Evolutionary conservation across 2,113 vertebrate species (phyloP).

Genomic region (Channa argus): DNA sequence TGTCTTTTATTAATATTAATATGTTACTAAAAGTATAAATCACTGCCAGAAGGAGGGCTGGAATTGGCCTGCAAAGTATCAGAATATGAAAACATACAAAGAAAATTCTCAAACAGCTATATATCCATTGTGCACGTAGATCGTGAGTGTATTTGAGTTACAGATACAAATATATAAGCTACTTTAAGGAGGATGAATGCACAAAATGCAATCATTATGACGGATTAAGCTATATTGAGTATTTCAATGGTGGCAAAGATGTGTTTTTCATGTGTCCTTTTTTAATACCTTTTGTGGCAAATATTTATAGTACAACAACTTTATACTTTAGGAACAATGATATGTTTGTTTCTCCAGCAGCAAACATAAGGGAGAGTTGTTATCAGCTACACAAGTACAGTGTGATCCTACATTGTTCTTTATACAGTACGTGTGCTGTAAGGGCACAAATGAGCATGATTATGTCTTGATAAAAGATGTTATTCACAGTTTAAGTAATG

Average conservation of each 20-base stretch:
- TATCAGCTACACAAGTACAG: background rate
- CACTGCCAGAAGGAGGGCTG: too few species aligned
- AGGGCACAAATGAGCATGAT: background rate
- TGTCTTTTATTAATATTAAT: too few species aligned
- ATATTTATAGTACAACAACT: constrained; percentile 32
- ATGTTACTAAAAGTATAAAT: too few species aligned
- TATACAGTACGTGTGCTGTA: background rate
- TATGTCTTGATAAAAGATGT: constrained; percentile 9
- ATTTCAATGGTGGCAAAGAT: constrained; percentile 43
- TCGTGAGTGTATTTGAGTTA: background rate
- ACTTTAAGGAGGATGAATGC: constrained; percentile 10
- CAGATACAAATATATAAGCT: constrained; percentile 11
- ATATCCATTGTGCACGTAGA: constrained; percentile 1
- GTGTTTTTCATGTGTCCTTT: constrained; percentile 9
- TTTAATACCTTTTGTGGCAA: constrained; percentile 15
- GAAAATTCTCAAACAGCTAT: background rate
- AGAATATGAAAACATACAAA: background rate
- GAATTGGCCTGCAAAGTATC: too few species aligned
- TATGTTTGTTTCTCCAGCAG: constrained; percentile 24
- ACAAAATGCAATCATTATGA: constrained; percentile 12
- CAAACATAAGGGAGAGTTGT: constrained; percentile 25
- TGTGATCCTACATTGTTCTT: background rate
- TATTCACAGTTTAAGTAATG: background rate
- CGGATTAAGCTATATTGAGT: constrained; percentile 15
- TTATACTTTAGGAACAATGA: constrained; percentile 26